Percentiles rank a stretch among this genome's conserved stretches.
Evolutionary conservation across 2,113 vertebrate genomes (phyloP).

Genomic region (Egretta garzetta): DNA sequence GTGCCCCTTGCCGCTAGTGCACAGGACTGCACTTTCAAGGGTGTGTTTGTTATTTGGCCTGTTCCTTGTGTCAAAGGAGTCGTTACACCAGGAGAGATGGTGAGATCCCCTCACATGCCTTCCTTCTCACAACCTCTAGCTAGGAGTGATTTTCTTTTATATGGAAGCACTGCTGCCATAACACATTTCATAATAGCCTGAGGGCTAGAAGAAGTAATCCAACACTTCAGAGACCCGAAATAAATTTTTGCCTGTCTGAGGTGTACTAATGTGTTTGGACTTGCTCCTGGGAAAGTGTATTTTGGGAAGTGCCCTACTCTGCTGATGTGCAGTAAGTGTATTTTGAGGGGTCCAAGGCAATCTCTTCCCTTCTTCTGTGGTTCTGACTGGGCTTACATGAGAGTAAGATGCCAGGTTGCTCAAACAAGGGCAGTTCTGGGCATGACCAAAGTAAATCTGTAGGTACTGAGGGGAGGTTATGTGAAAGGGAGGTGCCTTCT

Average conservation of each 20-base stretch:
- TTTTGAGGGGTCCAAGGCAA: neutral
- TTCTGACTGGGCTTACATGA: neutral
- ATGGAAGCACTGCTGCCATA: neutral
- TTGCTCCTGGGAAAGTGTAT: neutral
- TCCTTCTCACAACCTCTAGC: neutral
- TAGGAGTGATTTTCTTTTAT: neutral
- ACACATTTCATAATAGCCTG: slow-evolving; percentile 12
- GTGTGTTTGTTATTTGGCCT: neutral
- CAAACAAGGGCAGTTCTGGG: slow-evolving; percentile 26
- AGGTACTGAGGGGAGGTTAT: neutral
- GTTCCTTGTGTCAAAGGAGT: neutral
- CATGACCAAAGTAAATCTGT: neutral
- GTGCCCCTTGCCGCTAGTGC: fast-evolving
- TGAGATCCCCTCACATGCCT: neutral
- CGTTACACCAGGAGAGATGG: neutral
- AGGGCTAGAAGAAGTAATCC: neutral
- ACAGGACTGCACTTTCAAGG: neutral
- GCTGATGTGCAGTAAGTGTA: neutral
- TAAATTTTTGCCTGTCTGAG: neutral
- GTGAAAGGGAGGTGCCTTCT: slow-evolving; percentile 4
- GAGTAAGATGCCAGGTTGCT: neutral
- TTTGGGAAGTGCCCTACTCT: neutral
- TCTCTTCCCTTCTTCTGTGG: neutral
- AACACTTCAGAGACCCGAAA: neutral
- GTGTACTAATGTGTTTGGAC: neutral